Conservation (phyloP, 2,113 vertebrate species). For the Otolemur garnettii region DNA sequence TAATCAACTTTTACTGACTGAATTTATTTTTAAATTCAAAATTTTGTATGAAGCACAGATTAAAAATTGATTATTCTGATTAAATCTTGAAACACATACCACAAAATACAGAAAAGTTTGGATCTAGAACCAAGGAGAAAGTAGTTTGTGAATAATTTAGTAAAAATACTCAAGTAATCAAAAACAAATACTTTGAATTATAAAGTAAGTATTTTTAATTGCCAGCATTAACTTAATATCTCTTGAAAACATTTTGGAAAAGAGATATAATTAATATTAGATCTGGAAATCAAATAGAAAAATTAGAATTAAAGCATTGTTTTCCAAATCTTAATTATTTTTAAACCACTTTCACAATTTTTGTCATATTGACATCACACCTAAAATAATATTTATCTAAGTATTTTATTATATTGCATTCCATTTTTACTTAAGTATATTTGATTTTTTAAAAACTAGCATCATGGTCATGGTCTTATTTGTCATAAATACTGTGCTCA, state of each 20-base stretch:
- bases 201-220: conserved; percentile 32
- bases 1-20: not conserved
- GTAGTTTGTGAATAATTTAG: conserved; percentile 27
- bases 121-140: not conserved
- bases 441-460: not conserved
- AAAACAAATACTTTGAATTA: conserved; percentile 54
- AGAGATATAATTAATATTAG: conserved; percentile 11
- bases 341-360: not conserved
- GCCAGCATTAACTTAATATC: not conserved
- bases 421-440: not conserved
- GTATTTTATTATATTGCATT: not conserved
- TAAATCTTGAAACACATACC: conserved; percentile 27
- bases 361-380: not conserved
- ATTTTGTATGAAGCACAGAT: not conserved
- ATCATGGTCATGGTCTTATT: not conserved
- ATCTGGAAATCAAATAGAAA: conserved; percentile 35
- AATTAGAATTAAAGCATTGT: not conserved
- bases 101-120: not conserved
- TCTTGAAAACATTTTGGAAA: conserved; percentile 42
- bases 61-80: not conserved
- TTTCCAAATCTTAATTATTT: conserved; percentile 38
- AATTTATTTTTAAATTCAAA: conserved; percentile 31
- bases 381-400: not conserved
- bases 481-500: conserved; percentile 22
- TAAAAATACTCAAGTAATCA: conserved; percentile 50